Conservation (phyloP, 2,797 vertebrate species). For the Amphiprion clarkii region DNA sequence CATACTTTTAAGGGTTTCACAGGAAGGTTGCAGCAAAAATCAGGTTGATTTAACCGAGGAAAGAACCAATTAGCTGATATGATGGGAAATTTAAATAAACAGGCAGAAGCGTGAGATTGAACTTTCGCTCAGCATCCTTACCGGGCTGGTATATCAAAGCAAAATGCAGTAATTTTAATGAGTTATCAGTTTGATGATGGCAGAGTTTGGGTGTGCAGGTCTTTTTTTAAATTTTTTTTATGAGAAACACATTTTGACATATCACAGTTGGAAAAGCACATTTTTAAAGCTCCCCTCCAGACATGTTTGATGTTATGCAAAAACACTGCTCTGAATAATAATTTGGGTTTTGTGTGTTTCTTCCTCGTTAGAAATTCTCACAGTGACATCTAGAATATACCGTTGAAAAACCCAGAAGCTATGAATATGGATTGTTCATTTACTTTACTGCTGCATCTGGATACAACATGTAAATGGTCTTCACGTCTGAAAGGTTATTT, state of each 20-base stretch:
- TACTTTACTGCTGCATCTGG: background rate
- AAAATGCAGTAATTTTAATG: no score
- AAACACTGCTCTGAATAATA: background rate
- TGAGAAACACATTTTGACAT: background rate
- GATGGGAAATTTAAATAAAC: conserved; percentile 2
- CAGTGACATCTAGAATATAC: background rate
- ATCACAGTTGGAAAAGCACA: background rate
- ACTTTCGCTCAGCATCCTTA: background rate
- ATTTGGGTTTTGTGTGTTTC: background rate
- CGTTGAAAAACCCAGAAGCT: background rate
- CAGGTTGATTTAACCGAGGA: conserved; percentile 5
- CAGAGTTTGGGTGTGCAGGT: background rate
- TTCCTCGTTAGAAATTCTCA: background rate
- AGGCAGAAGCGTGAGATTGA: background rate
- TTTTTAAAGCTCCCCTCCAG: background rate
- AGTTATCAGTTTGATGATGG: background rate
- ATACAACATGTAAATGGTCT: background rate
- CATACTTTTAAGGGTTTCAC: background rate
- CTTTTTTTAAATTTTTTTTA: background rate
- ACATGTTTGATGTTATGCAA: background rate
- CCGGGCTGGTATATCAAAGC: background rate
- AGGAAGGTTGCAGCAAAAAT: background rate
- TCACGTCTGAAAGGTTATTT: background rate
- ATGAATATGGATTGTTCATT: background rate
- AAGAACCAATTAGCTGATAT: background rate